Conservation (phyloP, 2,113 vertebrate species). For the Pedionomus torquatus region DNA sequence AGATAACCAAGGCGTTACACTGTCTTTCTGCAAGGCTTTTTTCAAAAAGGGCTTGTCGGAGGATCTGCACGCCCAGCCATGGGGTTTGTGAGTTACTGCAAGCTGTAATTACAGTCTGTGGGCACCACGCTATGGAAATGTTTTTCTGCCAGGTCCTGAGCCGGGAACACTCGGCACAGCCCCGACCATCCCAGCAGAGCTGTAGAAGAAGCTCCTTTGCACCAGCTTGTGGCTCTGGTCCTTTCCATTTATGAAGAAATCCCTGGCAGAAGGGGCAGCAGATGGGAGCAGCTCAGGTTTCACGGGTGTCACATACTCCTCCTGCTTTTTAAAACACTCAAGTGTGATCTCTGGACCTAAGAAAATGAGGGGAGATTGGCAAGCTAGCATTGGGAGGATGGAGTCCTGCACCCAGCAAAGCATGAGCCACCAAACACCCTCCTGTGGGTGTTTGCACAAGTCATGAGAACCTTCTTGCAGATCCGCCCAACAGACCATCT, state of each 20-base stretch:
- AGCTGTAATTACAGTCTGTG: neutral
- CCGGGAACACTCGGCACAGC: neutral
- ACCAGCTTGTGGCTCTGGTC: neutral
- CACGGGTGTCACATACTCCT: neutral
- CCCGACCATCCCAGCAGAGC: neutral
- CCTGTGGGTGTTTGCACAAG: neutral
- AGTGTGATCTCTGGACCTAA: neutral
- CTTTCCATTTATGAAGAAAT: neutral
- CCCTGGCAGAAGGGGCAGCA: neutral
- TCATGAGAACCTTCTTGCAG: neutral
- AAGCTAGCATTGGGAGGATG: neutral
- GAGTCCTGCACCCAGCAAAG: neutral
- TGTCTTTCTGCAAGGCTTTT: fast-evolving
- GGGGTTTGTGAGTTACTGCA: neutral
- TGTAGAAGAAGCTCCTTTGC: neutral
- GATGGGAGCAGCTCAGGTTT: conserved; percentile 49
- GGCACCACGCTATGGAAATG: neutral
- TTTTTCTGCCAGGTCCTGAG: neutral
- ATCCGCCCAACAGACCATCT: fast-evolving
- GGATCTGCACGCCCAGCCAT: fast-evolving
- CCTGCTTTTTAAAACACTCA: neutral
- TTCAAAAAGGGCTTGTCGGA: fast-evolving
- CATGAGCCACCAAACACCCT: neutral
- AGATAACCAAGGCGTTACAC: neutral
- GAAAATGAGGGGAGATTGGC: neutral